Conservation (phyloP, 2,113 vertebrate genomes). For the Psittacara wagleri region DNA sequence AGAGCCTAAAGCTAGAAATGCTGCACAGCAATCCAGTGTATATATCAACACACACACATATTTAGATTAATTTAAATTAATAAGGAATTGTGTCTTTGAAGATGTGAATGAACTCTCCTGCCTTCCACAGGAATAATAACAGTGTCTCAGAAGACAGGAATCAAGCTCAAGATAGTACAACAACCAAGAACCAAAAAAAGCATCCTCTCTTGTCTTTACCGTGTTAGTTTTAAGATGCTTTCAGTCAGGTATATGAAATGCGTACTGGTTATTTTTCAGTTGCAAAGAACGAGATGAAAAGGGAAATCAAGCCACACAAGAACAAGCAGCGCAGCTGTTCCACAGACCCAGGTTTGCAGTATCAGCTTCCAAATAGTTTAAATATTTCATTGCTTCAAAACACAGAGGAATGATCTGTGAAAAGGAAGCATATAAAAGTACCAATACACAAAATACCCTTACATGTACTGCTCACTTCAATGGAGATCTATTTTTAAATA, state of each 20-base stretch:
- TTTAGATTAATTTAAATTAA: neutral
- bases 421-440: neutral
- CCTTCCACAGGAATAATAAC: neutral
- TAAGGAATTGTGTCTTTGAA: neutral
- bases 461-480: neutral
- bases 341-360: conserved; percentile 34
- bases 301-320: conserved; percentile 49
- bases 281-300: conserved; percentile 65
- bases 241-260: conserved; percentile 1
- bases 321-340: conserved; percentile 61
- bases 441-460: neutral
- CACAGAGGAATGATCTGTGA: conserved; percentile 14
- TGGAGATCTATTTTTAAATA: neutral
- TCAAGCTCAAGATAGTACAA: neutral
- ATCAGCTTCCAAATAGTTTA: conserved; percentile 65
- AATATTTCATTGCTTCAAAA: conserved; percentile 72
- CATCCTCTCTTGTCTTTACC: neutral
- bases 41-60: fast-evolving
- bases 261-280: neutral
- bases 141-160: neutral
- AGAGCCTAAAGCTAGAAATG: neutral
- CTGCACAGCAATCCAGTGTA: neutral
- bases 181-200: conserved; percentile 2
- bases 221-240: neutral
- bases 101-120: neutral